These are phyloP conservation scores for Dynastes tityus DNA, from an alignment of 2,888 invertebrate species.

Conservation along the genomic window DNA sequence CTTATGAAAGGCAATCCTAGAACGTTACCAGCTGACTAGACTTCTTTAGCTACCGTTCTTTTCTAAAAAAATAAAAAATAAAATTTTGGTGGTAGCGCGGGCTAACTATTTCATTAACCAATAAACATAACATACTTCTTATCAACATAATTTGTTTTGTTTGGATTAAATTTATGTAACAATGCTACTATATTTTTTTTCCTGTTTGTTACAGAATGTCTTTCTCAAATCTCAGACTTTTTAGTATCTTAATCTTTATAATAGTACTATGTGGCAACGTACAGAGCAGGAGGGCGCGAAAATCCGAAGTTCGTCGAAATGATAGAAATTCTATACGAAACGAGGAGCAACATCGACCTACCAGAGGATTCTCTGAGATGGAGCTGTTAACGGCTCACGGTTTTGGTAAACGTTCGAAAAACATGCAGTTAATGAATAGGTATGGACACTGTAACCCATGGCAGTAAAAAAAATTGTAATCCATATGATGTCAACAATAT, in stretches of 20 bases:
- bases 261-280: conserved; percentile 59
- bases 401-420: conserved; percentile 76
- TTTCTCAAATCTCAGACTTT: conserved; percentile 55
- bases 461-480: not conserved
- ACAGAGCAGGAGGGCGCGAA: conserved; percentile 62
- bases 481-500: not conserved
- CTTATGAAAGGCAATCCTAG: not conserved
- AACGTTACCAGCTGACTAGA: not conserved
- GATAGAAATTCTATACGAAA: conserved; percentile 64
- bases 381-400: conserved; percentile 77
- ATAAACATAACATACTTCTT: no score
- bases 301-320: conserved; percentile 64
- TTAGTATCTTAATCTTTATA: conserved; percentile 60
- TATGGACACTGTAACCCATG: not conserved
- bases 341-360: conserved; percentile 74
- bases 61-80: not conserved
- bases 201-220: conserved; percentile 53
- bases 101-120: not conserved
- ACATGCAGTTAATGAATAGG: conserved; percentile 54
- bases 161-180: no score
- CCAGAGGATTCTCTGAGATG: conserved; percentile 78
- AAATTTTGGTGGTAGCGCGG: not conserved
- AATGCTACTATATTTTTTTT: not conserved
- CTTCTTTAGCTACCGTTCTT: not conserved
- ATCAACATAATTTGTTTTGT: no score